Conservation (phyloP, 2,113 vertebrate genomes). For the Rhinoptilus africanus region DNA sequence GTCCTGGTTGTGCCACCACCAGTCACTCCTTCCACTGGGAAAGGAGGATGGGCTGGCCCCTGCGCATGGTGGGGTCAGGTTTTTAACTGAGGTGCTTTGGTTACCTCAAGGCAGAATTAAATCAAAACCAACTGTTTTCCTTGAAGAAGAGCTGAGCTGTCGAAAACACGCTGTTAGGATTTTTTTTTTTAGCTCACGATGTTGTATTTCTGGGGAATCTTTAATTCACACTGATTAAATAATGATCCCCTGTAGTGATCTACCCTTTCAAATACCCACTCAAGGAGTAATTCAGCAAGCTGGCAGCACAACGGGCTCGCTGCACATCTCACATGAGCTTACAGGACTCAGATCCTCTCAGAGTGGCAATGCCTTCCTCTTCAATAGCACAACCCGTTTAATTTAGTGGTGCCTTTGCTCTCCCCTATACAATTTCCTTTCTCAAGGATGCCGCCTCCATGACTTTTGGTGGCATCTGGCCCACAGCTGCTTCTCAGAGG, state of each 20-base stretch:
- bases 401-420: not conserved
- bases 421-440: not conserved
- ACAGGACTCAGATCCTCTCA: not conserved
- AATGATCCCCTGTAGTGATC: not conserved
- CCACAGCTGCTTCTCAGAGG: not conserved
- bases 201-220: not conserved
- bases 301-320: not conserved
- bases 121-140: not conserved
- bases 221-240: not conserved
- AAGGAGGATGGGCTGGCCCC: not conserved
- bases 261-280: not conserved
- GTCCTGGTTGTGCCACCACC: not conserved
- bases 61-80: fast-evolving
- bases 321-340: not conserved
- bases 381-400: not conserved
- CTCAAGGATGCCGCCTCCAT: fast-evolving
- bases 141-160: not conserved
- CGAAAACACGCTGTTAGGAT: not conserved
- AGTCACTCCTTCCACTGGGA: not conserved
- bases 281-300: not conserved
- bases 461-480: not conserved
- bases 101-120: not conserved
- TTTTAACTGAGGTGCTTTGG: not conserved
- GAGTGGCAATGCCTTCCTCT: not conserved
- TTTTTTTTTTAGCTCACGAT: not conserved